Evolutionary conservation across 2,797 vertebrate genomes (phyloP).

Genomic region (Sitta carolinensis): DNA sequence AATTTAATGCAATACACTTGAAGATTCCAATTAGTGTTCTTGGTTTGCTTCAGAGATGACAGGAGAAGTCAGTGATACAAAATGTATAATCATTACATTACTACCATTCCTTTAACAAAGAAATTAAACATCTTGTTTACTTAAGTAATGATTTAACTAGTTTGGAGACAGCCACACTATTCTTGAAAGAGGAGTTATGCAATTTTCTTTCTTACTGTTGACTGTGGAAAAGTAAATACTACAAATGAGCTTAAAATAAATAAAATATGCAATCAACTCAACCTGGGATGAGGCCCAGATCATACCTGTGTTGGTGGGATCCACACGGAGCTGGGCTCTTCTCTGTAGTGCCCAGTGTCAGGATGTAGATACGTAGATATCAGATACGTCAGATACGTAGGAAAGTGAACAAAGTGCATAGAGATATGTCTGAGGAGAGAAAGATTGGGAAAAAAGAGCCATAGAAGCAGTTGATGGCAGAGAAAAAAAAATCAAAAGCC

Average conservation of each 20-base stretch:
- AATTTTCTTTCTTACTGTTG: background rate
- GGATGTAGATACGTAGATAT: background rate
- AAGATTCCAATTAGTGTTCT: background rate
- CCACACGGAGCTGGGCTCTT: background rate
- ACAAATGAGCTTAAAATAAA: background rate
- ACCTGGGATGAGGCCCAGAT: background rate
- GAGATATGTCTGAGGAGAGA: background rate
- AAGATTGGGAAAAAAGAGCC: background rate
- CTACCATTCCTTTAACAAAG: background rate
- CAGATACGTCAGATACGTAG: background rate
- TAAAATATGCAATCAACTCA: background rate
- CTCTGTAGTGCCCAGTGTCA: background rate
- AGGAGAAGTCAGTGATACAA: background rate
- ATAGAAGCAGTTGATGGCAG: background rate
- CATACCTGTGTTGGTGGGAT: background rate
- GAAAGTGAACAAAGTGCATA: background rate
- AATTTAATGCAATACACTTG: background rate
- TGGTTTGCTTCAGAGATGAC: background rate
- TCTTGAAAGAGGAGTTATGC: background rate
- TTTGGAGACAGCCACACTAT: background rate
- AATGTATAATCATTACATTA: background rate
- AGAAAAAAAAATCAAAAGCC: background rate
- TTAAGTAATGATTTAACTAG: slow-evolving; percentile 25
- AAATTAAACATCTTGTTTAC: slow-evolving; percentile 12
- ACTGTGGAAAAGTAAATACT: background rate